phyloP scores from a whole-genome alignment of 2,888 invertebrate genomes.

The Melanchra persicariae region DNA sequence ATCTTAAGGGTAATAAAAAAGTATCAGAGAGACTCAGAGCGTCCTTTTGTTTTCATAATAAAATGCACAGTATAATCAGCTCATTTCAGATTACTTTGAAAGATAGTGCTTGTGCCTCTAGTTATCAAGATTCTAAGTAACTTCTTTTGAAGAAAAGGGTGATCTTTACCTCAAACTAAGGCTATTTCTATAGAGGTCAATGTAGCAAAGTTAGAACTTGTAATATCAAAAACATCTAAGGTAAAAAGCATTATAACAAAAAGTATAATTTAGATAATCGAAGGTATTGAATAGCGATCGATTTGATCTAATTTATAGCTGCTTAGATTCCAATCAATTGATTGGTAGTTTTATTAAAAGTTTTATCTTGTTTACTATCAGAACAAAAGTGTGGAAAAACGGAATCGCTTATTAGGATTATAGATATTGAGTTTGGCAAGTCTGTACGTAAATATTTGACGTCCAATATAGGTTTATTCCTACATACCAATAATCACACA shows the following conservation, averaged over 20 bases:
- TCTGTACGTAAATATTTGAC: not conserved
- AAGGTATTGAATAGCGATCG: slow-evolving; percentile 38
- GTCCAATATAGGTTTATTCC: slow-evolving; percentile 8
- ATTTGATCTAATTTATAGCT: slow-evolving; percentile 31
- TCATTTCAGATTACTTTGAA: slow-evolving; percentile 18
- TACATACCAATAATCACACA: too few species aligned
- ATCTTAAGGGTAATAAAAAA: not conserved
- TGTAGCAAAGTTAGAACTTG: slow-evolving; percentile 9
- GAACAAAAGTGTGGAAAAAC: not conserved
- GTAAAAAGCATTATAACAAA: slow-evolving; percentile 33
- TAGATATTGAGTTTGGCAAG: slow-evolving; percentile 30
- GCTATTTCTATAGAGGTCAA: not conserved
- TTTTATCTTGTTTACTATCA: slow-evolving; percentile 32
- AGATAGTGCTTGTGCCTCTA: slow-evolving; percentile 14
- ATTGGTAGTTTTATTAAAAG: slow-evolving; percentile 42
- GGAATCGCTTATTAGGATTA: slow-evolving; percentile 15
- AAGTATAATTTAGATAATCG: slow-evolving; percentile 46
- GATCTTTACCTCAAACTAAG: not conserved
- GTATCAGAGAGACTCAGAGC: not conserved
- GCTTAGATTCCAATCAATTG: slow-evolving; percentile 35
- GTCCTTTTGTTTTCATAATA: slow-evolving; percentile 12
- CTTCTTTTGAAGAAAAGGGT: slow-evolving; percentile 5
- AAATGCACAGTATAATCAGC: slow-evolving; percentile 20
- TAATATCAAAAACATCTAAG: slow-evolving; percentile 24
- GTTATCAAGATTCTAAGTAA: slow-evolving; percentile 5